phyloP scores from a whole-genome alignment of 2,113 vertebrate genomes.

The Garra rufa region DNA sequence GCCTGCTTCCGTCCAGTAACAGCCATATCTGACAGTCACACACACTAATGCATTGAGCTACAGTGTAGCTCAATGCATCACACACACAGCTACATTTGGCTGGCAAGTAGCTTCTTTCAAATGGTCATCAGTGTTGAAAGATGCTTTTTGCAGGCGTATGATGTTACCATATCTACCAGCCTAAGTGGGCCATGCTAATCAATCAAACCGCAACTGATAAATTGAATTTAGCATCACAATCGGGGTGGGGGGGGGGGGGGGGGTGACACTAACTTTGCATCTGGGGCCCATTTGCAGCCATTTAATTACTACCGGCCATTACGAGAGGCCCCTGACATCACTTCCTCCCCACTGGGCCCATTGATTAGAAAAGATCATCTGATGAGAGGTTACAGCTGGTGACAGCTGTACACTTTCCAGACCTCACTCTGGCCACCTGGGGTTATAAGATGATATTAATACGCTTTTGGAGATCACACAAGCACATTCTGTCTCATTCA shows the following conservation, averaged over 20 bases:
- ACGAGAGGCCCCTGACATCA: constrained; percentile 17
- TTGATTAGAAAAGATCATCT: constrained; percentile 63
- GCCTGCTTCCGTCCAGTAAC: constrained; percentile 57
- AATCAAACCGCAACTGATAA: not conserved
- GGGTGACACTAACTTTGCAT: constrained; percentile 41
- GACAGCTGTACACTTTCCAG: constrained; percentile 61
- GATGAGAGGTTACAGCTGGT: constrained; percentile 55
- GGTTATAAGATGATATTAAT: constrained; percentile 35
- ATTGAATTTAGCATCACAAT: not conserved
- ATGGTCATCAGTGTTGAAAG: not conserved
- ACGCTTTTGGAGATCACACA: not conserved
- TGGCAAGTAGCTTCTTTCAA: not conserved
- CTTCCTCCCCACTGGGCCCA: constrained; percentile 53
- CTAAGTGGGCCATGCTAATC: not conserved
- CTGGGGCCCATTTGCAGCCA: constrained; percentile 49
- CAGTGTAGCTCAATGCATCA: not conserved
- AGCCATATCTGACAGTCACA: constrained; percentile 53
- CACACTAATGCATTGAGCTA: constrained; percentile 28
- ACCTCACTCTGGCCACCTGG: constrained; percentile 29
- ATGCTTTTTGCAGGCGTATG: not conserved
- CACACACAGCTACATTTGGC: not conserved
- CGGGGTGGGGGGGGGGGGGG: no score
- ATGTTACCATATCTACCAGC: not conserved
- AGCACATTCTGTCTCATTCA: not conserved
- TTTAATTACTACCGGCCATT: constrained; percentile 52